These are phyloP conservation scores for Tetraneura akinire DNA, from an alignment of 1,140 invertebrate species.

Conservation along the genomic window DNA sequence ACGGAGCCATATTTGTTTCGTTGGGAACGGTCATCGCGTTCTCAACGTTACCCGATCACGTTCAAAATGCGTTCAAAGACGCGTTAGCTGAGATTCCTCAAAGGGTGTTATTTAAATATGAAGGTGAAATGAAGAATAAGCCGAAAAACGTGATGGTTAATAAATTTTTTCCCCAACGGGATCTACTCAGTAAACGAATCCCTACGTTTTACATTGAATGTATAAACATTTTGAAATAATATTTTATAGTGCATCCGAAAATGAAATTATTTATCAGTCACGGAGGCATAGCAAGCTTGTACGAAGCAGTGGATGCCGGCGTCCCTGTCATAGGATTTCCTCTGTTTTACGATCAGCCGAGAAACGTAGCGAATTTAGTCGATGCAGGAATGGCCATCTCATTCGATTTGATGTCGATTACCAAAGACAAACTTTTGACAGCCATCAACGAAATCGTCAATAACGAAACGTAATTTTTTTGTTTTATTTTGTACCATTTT, in stretches of 20 bases:
- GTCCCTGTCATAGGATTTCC: slow-evolving; percentile 72
- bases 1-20: no score
- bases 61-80: slow-evolving; percentile 64
- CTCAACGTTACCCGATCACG: slow-evolving; percentile 62
- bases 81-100: slow-evolving; percentile 63
- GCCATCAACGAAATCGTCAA: not conserved
- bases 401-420: slow-evolving; percentile 58
- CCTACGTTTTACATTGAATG: not conserved
- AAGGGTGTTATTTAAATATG: slow-evolving; percentile 63
- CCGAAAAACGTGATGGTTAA: slow-evolving; percentile 37
- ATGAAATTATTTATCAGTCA: slow-evolving; percentile 71
- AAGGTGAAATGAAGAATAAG: slow-evolving; percentile 57
- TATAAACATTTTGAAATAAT: not conserved
- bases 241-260: slow-evolving; percentile 65
- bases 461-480: not conserved
- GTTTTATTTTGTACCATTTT: no score
- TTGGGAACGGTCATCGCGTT: no score
- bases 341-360: slow-evolving; percentile 66
- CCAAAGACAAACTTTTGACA: slow-evolving; percentile 53
- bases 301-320: slow-evolving; percentile 71
- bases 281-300: slow-evolving; percentile 69
- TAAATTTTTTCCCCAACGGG: slow-evolving; percentile 50
- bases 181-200: slow-evolving; percentile 52
- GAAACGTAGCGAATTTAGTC: slow-evolving; percentile 58
- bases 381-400: slow-evolving; percentile 57